Base-by-base conservation (phyloP, 2,888 invertebrate species). In the Platerodrilus igneus region DNA sequence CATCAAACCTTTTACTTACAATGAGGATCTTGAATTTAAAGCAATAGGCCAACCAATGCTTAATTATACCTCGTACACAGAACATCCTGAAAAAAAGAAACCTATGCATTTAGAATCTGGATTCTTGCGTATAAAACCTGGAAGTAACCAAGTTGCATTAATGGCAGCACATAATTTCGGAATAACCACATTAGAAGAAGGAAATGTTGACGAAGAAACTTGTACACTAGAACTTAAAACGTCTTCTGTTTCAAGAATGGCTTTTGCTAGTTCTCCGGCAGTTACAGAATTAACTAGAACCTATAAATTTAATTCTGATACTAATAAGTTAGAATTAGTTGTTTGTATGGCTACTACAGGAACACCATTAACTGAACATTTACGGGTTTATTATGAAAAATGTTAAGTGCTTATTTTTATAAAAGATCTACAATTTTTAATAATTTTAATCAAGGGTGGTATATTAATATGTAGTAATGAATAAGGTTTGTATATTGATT, bases 31-130 rank as follows among this genome's bases (percentile, higher is more conserved):
- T 28, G 73, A 70, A 46, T 80, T 80, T 53, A 51, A 55, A 28
- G 77, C 74, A 23, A 58, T 75, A 60, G 80, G 80, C 6, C 79
- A 79, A 50, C 80, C 81, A 1, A 70, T 78, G 67, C 68, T 78
- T 15, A 77, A 76, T 55, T 81, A 71, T 51, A 53, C 58, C 2
- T 74, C 77, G 0, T 63, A 62, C 37, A 76, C 77, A 0, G 72
- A 66, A 56, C 69, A 78, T 50, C 72, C 76, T 0, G 69, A 70
- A 16, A 74, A 68, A 18, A 68, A 71, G 16, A 69, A 61, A 2
- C 76, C 77, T 0, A 76, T 80, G 77, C 80, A 81, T 54, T 69
- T 75, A 33, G 81, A 81, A 57, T 60, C 72, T 21, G 82, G 81
- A 0, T 79, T 77, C 55, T 56, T 81, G 4, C 71, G 76, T 31